Base-by-base conservation (phyloP, 2,113 vertebrate genomes). In the Burhinus oedicnemus region DNA sequence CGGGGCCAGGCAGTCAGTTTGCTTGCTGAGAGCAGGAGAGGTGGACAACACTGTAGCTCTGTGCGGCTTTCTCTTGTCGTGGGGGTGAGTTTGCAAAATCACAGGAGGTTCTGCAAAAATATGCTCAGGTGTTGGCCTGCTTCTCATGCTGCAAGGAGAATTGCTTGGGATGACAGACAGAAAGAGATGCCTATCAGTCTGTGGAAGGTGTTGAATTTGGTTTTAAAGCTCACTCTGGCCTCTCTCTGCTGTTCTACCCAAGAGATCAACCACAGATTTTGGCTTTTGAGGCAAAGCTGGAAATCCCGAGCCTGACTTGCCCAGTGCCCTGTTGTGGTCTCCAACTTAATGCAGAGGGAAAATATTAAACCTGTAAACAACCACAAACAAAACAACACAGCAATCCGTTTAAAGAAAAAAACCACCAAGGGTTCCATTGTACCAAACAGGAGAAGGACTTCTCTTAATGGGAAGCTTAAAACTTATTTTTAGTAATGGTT, bases 211-310 rank as follows among this genome's bases (percentile, higher is more conserved):
- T 79, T 69, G 66, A 42, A 65, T 87, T 83, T 75, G 54, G 86
- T 96, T 93, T 93, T 83, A 75, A 92, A 87, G 76, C 93, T 93
- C 30, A 14, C 62, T 83, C 85, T 95, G 92, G 47, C 72, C 76
- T 83, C 76, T 71, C 54, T 61, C 58, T 83, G n/a, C 79, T 70
- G 23, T 77, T 91, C 58, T 86, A 36, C 75, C 70, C 78, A 23
- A 65, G 90, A 83, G 70, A 40, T 72, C 54, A 40, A 65, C 57
- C 72, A 27, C 78, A 83, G 57, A 72, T 83, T 93, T 58, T 77
- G 87, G n/a, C 36, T 93, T 93, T 90, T 72, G 78, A 95, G 66
- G 47, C 87, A 78, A 72, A 93, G 54, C 74, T 88, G 87, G 38
- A 80, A 91, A 82, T 90, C 79, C 54, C 0, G 0, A 79, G 49